Percentiles rank a stretch among this genome's conserved stretches.
Conservation (phyloP, 2,797 vertebrate genomes). For the Hemibagrus guttatus region DNA sequence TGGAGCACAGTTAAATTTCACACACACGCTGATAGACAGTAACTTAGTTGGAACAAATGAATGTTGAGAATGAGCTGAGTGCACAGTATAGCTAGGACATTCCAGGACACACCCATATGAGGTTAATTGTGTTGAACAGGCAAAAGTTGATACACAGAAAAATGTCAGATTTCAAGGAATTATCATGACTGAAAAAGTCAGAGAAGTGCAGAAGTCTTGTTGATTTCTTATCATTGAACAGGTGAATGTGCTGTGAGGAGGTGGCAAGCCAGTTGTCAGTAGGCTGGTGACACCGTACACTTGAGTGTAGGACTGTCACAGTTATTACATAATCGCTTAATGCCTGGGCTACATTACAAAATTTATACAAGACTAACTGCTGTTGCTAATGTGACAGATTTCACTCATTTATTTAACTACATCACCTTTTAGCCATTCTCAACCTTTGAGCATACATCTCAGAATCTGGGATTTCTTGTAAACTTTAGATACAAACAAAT, state of each 20-base stretch:
- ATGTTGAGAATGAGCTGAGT: not conserved
- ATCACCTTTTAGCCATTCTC: not conserved
- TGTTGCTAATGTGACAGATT: not conserved
- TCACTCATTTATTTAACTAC: not conserved
- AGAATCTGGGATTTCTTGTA: not conserved
- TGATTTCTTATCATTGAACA: not conserved
- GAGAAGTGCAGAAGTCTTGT: not conserved
- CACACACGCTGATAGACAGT: not conserved
- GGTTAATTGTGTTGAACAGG: not conserved
- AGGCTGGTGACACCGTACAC: constrained; percentile 19
- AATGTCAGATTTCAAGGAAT: not conserved
- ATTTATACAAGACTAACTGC: not conserved
- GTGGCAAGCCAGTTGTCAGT: constrained; percentile 24
- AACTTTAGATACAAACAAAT: not conserved
- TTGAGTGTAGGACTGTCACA: constrained; percentile 8
- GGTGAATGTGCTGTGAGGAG: constrained; percentile 19
- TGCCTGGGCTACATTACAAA: not conserved
- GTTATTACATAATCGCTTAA: constrained; percentile 10
- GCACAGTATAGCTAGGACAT: not conserved
- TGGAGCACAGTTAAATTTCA: not conserved
- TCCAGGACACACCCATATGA: not conserved
- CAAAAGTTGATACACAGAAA: not conserved
- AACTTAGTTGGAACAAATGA: not conserved
- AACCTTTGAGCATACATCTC: not conserved
- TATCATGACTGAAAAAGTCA: not conserved